phyloP scores from a whole-genome alignment of 2,888 invertebrate species.

The Acleris emargana region DNA sequence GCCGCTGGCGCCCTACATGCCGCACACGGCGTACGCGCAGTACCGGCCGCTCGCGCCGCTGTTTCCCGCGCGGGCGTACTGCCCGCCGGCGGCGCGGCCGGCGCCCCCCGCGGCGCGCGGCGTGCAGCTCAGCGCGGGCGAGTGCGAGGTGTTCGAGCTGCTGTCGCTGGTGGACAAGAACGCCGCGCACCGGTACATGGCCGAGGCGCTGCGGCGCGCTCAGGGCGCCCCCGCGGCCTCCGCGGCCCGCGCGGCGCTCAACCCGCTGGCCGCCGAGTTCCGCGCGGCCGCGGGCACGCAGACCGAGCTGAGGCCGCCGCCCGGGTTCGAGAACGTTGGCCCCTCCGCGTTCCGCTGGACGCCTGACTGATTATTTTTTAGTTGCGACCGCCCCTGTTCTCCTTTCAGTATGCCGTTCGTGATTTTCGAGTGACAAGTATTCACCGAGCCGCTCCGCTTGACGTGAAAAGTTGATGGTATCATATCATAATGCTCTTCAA shows the following conservation, averaged over 20 bases:
- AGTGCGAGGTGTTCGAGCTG: conserved; percentile 56
- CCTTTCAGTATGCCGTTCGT: no score
- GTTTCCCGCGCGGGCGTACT: conserved; percentile 1
- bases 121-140: conserved; percentile 52
- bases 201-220: conserved; percentile 52
- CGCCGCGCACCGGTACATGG: conserved; percentile 62
- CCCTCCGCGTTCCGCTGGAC: background rate
- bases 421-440: no score
- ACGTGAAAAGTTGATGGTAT: no score
- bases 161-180: conserved; percentile 53
- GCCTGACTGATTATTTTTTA: no score
- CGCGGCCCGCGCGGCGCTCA: conserved; percentile 30
- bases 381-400: no score
- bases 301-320: conserved; percentile 18
- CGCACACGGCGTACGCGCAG: conserved; percentile 5
- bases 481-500: no score
- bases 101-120: conserved; percentile 20
- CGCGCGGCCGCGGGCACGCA: conserved; percentile 1
- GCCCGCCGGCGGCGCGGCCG: conserved; percentile 1
- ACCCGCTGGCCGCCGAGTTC: conserved; percentile 41
- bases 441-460: no score
- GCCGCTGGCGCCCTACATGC: conserved; percentile 10
- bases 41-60: conserved; percentile 7
- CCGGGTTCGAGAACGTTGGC: conserved; percentile 17
- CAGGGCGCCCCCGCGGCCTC: conserved; percentile 41